phyloP scores from a whole-genome alignment of 2,113 vertebrate genomes.

The Aythya baeri region DNA sequence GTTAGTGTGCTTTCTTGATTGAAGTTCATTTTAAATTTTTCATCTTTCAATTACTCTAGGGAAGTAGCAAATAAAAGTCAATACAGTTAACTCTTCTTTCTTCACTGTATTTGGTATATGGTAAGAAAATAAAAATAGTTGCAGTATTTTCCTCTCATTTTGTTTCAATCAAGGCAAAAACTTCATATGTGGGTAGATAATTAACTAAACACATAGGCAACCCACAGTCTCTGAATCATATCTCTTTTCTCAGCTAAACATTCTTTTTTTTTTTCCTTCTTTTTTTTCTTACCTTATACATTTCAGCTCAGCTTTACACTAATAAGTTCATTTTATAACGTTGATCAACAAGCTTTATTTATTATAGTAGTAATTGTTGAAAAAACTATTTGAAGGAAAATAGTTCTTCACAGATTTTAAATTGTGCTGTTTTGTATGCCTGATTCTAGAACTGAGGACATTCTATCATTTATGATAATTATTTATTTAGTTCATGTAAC shows the following conservation, averaged over 20 bases:
- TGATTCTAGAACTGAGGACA: constrained; percentile 37
- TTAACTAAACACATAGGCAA: neutral
- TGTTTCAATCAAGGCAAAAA: neutral
- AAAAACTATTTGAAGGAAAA: constrained; percentile 34
- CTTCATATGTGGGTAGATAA: neutral
- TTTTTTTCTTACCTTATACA: neutral
- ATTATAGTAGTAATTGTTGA: constrained; percentile 29
- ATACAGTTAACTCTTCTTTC: neutral
- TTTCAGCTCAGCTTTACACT: neutral
- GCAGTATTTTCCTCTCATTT: neutral
- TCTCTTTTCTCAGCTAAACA: neutral
- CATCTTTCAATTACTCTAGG: neutral
- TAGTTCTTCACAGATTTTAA: constrained; percentile 53
- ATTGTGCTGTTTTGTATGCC: neutral
- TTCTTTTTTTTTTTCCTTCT: neutral
- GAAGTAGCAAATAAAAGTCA: neutral
- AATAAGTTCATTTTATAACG: neutral
- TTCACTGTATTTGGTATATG: neutral
- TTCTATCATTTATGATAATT: constrained; percentile 37
- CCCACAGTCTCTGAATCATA: neutral
- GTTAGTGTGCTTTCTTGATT: neutral
- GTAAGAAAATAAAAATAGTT: neutral
- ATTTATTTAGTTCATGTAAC: constrained; percentile 44
- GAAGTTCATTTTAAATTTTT: neutral
- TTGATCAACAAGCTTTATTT: neutral